Base-by-base conservation (phyloP, 2,888 invertebrate genomes). In the Resseliella maxima region DNA sequence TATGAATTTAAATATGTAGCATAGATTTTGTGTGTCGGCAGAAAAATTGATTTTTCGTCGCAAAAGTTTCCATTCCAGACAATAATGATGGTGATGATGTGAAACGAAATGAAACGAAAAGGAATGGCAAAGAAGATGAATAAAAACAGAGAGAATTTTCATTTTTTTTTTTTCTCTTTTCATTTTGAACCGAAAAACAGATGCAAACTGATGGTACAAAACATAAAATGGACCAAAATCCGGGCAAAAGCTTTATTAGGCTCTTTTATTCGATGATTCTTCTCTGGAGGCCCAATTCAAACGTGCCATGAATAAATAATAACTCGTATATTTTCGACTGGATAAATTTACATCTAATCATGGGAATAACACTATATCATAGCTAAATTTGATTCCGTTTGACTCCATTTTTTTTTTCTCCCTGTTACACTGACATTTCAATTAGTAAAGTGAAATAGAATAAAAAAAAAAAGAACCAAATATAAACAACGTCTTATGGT, bases 251-350 rank as follows among this genome's bases (percentile, higher is more conserved):
- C 1, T 24, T 59, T 59, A 59, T 59, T 59, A 59, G 59, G 59
- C 24, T 50, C 59, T 59, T 24, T n/a, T 24, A 24, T 59, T 59
- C n/a, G 50, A 50, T 18, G 21, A 50, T 50, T 50, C 15, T 50
- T 50, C 50, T 50, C 15, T 18, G 50, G 21, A 18, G 50, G 50
- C 24, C 59, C 12, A 59, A 59, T 59, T 59, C 59, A 10, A 24
- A 59, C 59, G 59, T 59, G 59, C 59, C 59, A 59, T 59, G 59
- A 59, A 59, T 59, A 59, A 59, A 59, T 59, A 59, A 59, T 59
- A 59, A 24, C 24, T 24, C 10, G 59, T 59, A 59, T 24, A 24
- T 59, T 59, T 59, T n/a, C n/a, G 59, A 10, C 59, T 59, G 59
- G 59, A 59, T 59, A 59, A 59, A 59, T 59, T 59, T 59, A 24